Percentiles rank a stretch among this genome's conserved stretches.
phyloP scores from a whole-genome alignment of 2,113 vertebrate genomes.

The Castor canadensis region DNA sequence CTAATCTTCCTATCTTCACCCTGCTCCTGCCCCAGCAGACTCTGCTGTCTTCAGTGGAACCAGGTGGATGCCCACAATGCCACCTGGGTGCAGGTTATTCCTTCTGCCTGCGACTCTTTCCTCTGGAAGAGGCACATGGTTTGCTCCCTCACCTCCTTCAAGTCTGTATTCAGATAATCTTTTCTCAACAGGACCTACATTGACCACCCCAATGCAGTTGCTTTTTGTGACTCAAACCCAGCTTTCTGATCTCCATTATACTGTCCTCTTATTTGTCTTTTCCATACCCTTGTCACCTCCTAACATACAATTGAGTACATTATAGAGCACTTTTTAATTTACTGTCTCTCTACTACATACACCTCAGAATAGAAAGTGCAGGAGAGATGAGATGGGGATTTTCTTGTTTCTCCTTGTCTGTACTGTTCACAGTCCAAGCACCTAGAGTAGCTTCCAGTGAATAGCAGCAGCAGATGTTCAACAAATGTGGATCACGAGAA shows the following conservation, averaged over 20 bases:
- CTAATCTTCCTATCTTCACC: not conserved
- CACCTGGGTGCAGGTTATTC: not conserved
- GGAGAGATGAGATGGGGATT: not conserved
- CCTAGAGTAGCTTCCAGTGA: not conserved
- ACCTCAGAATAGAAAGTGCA: not conserved
- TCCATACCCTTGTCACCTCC: too few relatives aligned
- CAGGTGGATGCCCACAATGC: rapidly evolving
- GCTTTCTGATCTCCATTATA: not conserved
- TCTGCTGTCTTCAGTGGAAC: not conserved
- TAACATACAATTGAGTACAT: not conserved
- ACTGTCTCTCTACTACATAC: not conserved
- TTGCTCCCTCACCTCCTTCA: not conserved
- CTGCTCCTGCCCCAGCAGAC: not conserved
- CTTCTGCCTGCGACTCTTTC: not conserved
- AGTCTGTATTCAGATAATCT: not conserved
- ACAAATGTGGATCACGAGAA: not conserved
- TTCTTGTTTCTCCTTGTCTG: not conserved
- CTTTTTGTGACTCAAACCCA: not conserved
- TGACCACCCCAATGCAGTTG: not conserved
- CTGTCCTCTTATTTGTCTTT: not conserved
- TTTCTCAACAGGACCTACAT: not conserved
- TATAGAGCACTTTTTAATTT: not conserved
- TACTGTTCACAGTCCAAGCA: not conserved
- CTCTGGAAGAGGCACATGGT: not conserved
- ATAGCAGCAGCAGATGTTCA: not conserved